Base-by-base conservation (phyloP, 2,888 invertebrate genomes). In the Ectobius pallidus region DNA sequence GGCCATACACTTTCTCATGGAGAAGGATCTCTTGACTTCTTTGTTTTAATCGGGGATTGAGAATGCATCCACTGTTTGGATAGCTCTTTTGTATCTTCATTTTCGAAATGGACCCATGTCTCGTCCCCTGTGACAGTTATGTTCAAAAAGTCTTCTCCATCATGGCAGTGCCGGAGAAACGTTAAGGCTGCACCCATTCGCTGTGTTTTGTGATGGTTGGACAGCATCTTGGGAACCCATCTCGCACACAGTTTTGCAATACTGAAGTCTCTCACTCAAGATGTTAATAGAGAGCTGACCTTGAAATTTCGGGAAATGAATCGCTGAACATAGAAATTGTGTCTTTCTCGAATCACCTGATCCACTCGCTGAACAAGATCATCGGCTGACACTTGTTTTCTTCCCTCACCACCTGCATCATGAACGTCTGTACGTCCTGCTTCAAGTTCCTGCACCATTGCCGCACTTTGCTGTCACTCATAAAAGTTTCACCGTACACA, bases 51-150 rank as follows among this genome's bases (percentile, higher is more conserved):
- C 44, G 25, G 27, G 61, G 11, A 32, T n/a, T n/a, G n/a, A n/a
- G n/a, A n/a, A n/a, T n/a, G 30, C 30, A 46, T 67, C 65, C 65
- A 42, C 1, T 61, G 16, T 25, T 61, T 14, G 42, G 1, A 44
- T 34, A 7, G 34, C 34, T 34, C 34, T 42, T 68, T 46, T 68
- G 68, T 68, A 44, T 69, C 52, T 69, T 39, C 55, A 69, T 52
- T 52, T 69, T 69, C 69, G 6, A 34, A 49, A 69, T 52, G 34
- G 16, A 69, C 25, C 20, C 52, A 69, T 46, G 69, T 69, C 69
- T 69, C 27, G 69, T 69, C 30, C 30, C 32, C 52, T 69, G 69
- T 69, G 55, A 52, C 69, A 69, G 52, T 69, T 69, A 52, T 69
- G 49, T 69, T 69, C 27, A 32, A 69, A 34, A 69, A 69, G 6